Conservation (phyloP, 92 coral and sea anemone species). For the Porites lobata region DNA sequence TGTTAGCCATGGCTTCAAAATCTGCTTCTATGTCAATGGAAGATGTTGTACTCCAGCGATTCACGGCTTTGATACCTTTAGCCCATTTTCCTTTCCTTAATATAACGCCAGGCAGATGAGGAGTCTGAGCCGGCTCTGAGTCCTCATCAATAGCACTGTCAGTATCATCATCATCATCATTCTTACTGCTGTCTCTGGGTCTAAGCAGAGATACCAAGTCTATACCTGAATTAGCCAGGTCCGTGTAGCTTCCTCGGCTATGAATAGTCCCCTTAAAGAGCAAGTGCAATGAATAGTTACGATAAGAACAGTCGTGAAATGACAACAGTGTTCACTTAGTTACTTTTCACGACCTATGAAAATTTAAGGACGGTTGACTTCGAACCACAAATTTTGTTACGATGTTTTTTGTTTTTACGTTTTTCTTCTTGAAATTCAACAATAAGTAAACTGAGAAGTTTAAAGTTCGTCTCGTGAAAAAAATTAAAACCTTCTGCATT, state of each 20-base stretch:
- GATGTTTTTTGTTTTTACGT: too few relatives aligned
- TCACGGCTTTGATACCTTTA: conserved; percentile 43
- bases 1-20: conserved; percentile 45
- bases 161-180: conserved; percentile 73
- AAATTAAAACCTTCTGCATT: neutral
- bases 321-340: neutral
- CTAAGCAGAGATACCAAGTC: conserved; percentile 81
- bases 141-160: conserved; percentile 91
- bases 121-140: conserved; percentile 44
- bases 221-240: conserved; percentile 77
- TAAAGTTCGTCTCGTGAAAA: too few relatives aligned
- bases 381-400: too few relatives aligned
- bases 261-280: conserved; percentile 66
- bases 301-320: neutral
- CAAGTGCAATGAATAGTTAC: neutral
- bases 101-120: conserved; percentile 16
- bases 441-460: too few relatives aligned
- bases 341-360: too few relatives aligned
- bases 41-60: conserved; percentile 68
- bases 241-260: conserved; percentile 80
- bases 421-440: too few relatives aligned
- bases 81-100: conserved; percentile 29
- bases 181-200: conserved; percentile 37
- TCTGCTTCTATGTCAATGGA: conserved; percentile 62
- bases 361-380: too few relatives aligned